Evolutionary conservation across 2,113 vertebrate species (phyloP), one percentile per base, ranked within the genome.

Genomic region (Gambusia holbrooki): DNA sequence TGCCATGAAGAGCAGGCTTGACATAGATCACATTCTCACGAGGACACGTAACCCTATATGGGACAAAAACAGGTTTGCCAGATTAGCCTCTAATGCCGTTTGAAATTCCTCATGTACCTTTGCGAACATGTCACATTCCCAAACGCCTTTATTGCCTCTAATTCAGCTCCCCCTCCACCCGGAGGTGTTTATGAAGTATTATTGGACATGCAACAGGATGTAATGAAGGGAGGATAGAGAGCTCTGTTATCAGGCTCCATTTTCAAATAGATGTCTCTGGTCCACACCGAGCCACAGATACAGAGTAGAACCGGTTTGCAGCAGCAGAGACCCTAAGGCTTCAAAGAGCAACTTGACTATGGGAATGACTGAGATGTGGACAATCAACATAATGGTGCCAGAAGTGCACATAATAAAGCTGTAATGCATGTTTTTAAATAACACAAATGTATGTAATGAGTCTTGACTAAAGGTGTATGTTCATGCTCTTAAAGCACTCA

Each of bases 1-100:
- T 69, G 84, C 86, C 77, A 58, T 73, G 73, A 83, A 83, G 87
- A 88, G 86, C 90, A 32, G 89, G 78, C 86, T 91, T 83, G 86
- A 87, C 92, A 88, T 93, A 88, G 87, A 86, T 89, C 80, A 67
- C 91, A 93, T 93, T 93, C 92, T 86, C 88, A 32, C 12, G 40
- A 77, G 71, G 86, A 87, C 82, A 67, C 54, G 87, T 88, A 88
- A 90, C 91, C 45, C 70, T 83, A 77, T 76, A 89, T 45, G 60
- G 68, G 88, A 93, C 92, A 90, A 91, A 88, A 88, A 69, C 82
- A 77, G 79, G 89, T 91, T 91, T 85, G 85, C 76, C 54, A 86
- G 87, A 92, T 91, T 89, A 92, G 81, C 25, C 12, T 8, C 83
- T 87, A 83, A 84, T 85, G 58, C 83, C 71, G 30, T 76, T 77